These are phyloP conservation scores for Mesorhabditis belari DNA, from an alignment of 2,888 invertebrate species.

Conservation along the genomic window DNA sequence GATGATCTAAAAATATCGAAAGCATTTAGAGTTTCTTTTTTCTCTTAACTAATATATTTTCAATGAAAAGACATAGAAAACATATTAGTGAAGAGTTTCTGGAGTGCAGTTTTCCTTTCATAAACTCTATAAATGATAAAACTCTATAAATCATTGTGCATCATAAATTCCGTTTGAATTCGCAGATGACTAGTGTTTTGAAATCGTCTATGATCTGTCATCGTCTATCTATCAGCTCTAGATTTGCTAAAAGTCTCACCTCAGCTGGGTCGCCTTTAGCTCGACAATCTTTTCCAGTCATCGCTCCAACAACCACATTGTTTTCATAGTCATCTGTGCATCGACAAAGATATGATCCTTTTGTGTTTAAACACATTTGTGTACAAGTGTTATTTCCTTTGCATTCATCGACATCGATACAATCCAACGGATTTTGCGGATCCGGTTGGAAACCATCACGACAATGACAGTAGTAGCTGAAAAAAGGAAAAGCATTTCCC, in stretches of 20 bases:
- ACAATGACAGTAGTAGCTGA: constrained; percentile 29
- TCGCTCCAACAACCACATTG: constrained; percentile 51
- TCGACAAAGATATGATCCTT: constrained; percentile 79
- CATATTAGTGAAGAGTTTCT: too few species aligned
- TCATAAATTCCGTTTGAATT: constrained; percentile 5
- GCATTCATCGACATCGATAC: constrained; percentile 54
- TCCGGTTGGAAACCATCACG: constrained; percentile 72
- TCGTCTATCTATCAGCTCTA: constrained; percentile 39
- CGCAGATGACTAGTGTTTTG: constrained; percentile 44
- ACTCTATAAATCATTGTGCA: too few species aligned
- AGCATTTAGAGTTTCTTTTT: background rate
- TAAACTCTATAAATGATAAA: too few species aligned
- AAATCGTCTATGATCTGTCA: constrained; percentile 35
- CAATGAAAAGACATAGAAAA: too few species aligned
- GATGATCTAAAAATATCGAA: constrained; percentile 24
- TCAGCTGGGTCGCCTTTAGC: constrained; percentile 41
- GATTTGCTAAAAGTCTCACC: constrained; percentile 45
- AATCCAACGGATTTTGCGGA: constrained; percentile 48
- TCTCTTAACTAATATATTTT: too few species aligned
- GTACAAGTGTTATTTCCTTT: constrained; percentile 75
- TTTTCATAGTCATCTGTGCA: constrained; percentile 63
- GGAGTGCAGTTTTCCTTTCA: too few species aligned
- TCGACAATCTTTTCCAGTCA: constrained; percentile 52
- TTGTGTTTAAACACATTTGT: constrained; percentile 82
- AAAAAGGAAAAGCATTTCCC: background rate